Conservation (phyloP, 2,113 vertebrate species). For the Rhinichthys klamathensis region DNA sequence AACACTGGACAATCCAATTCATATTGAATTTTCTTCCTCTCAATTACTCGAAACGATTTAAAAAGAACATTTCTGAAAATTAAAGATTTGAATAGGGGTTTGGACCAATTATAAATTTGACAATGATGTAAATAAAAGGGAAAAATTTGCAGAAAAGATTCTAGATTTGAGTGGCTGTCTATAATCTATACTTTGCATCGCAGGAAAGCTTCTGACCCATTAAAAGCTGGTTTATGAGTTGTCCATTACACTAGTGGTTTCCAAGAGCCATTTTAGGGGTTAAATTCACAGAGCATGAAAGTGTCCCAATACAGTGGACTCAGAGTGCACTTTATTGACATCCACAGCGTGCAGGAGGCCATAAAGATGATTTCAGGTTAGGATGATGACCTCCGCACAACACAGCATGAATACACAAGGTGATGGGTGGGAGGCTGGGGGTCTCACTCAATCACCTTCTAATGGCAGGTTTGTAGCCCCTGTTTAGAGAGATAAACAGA, state of each 20-base stretch:
- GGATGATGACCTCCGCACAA: constrained; percentile 58
- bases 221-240: neutral
- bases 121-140: neutral
- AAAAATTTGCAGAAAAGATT: neutral
- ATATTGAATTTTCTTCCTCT: neutral
- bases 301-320: constrained; percentile 44
- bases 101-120: neutral
- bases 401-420: constrained; percentile 53
- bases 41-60: neutral
- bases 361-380: constrained; percentile 61
- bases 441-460: constrained; percentile 58
- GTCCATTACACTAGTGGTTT: neutral
- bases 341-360: constrained; percentile 30
- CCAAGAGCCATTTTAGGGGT: constrained; percentile 31
- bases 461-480: constrained; percentile 56
- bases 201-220: no score
- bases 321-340: constrained; percentile 52
- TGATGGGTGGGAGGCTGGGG: constrained; percentile 28
- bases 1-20: neutral
- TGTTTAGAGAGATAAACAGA: constrained; percentile 61
- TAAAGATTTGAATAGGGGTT: neutral
- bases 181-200: neutral
- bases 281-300: constrained; percentile 33
- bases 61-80: neutral
- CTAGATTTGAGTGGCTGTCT: neutral